Percentiles rank a stretch among this genome's conserved stretches.
Evolutionary conservation across 1,140 invertebrate genomes (phyloP).

Genomic region (Calosoma granatense): DNA sequence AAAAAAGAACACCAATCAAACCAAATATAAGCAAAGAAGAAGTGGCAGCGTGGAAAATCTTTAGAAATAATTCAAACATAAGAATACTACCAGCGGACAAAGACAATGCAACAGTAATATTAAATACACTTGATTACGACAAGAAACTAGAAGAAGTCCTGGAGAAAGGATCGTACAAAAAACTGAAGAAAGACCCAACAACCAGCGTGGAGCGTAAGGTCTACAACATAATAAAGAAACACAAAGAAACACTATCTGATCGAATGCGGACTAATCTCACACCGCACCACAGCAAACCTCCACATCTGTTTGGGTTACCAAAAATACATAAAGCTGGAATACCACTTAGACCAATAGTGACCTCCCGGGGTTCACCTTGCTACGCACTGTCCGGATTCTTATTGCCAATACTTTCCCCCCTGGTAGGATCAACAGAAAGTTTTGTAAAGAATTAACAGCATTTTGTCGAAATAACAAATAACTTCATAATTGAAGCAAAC

Average conservation of each 20-base stretch:
- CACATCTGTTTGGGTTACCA: conserved; percentile 17
- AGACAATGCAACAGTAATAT: too few species aligned
- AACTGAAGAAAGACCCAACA: too few species aligned
- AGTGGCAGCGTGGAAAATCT: too few species aligned
- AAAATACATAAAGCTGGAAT: conserved; percentile 18
- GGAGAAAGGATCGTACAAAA: too few species aligned
- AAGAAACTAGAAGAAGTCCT: too few species aligned
- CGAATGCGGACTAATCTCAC: neutral
- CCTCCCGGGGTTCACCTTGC: conserved; percentile 11
- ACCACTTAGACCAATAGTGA: conserved; percentile 15
- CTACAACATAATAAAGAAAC: neutral
- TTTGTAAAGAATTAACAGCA: conserved; percentile 15
- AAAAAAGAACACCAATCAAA: too few species aligned
- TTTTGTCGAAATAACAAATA: conserved; percentile 10
- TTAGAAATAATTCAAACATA: too few species aligned
- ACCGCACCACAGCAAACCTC: conserved; percentile 10
- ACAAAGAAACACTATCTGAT: neutral
- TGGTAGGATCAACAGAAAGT: neutral
- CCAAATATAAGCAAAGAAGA: too few species aligned
- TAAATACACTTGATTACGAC: too few species aligned
- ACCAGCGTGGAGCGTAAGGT: too few species aligned
- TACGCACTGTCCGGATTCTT: conserved; percentile 12
- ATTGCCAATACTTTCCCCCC: neutral
- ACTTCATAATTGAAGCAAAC: neutral
- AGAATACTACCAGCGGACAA: too few species aligned